Conservation (phyloP, 2,888 invertebrate species). For the Galerucella nymphaeae region DNA sequence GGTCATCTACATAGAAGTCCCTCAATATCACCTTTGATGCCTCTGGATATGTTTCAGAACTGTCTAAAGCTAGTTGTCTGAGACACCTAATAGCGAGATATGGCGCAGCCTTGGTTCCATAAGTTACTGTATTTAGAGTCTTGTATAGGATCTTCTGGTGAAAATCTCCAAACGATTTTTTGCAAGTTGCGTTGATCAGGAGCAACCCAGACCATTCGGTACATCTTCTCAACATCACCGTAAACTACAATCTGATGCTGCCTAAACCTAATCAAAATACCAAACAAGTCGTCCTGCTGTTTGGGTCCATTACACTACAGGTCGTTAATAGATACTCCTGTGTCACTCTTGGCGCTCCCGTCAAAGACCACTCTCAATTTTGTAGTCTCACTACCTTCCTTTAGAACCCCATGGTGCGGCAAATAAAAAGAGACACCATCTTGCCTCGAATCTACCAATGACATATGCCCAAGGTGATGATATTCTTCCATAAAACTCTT, state of each 20-base stretch:
- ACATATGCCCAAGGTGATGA: conserved; percentile 28
- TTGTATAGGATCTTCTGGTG: conserved; percentile 15
- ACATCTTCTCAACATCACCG: conserved; percentile 21
- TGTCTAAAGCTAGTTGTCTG: conserved; percentile 17
- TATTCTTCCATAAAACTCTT: no score
- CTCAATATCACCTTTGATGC: conserved; percentile 22
- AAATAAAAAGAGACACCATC: conserved; percentile 3
- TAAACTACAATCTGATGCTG: conserved; percentile 16
- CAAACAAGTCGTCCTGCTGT: conserved; percentile 15
- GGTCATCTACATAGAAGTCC: conserved; percentile 39
- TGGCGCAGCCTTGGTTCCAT: conserved; percentile 28
- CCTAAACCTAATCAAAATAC: not conserved
- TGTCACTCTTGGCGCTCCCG: conserved; percentile 5
- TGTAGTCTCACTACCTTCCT: conserved; percentile 1
- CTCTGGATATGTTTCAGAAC: conserved; percentile 6
- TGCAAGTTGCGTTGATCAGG: conserved; percentile 10
- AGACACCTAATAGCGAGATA: conserved; percentile 25
- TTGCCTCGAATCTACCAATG: conserved; percentile 11
- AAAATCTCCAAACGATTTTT: conserved; percentile 23
- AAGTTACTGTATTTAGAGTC: conserved; percentile 6
- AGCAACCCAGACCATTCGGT: conserved; percentile 5
- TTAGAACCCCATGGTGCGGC: conserved; percentile 5
- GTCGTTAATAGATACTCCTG: conserved; percentile 11
- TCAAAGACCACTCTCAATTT: conserved; percentile 13
- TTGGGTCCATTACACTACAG: conserved; percentile 14